phyloP scores from a whole-genome alignment of 1,140 invertebrate species.

The Musca vetustissima region DNA sequence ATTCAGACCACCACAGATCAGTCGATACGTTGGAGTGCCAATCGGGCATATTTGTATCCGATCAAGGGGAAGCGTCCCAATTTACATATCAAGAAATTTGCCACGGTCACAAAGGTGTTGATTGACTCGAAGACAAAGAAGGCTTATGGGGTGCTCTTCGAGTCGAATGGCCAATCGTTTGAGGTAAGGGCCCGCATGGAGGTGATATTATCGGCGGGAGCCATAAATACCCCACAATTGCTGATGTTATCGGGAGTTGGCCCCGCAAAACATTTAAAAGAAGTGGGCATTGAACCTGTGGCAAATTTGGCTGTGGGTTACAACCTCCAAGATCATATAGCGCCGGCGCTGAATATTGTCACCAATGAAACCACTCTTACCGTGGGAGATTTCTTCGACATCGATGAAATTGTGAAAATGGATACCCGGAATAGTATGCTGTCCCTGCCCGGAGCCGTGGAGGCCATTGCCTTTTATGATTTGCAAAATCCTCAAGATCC shows the following conservation, averaged over 20 bases:
- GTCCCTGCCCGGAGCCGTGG: slow-evolving; percentile 75
- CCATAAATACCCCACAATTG: slow-evolving; percentile 75
- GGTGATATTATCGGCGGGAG: slow-evolving; percentile 75
- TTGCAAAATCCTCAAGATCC: slow-evolving; percentile 63
- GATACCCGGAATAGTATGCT: slow-evolving; percentile 62
- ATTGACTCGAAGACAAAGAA: slow-evolving; percentile 68
- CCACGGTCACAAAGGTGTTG: slow-evolving; percentile 71
- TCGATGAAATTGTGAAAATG: no score
- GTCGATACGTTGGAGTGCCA: slow-evolving; percentile 71
- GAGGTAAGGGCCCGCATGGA: slow-evolving; percentile 68
- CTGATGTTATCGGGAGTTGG: slow-evolving; percentile 85
- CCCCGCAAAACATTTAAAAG: slow-evolving; percentile 67
- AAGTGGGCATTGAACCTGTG: slow-evolving; percentile 64
- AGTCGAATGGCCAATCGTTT: slow-evolving; percentile 58
- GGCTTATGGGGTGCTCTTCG: slow-evolving; percentile 67
- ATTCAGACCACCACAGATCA: slow-evolving; percentile 68
- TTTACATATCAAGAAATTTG: slow-evolving; percentile 66
- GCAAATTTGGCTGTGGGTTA: slow-evolving; percentile 75
- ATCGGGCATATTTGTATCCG: slow-evolving; percentile 72
- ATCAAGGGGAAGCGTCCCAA: slow-evolving; percentile 63
- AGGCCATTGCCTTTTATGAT: slow-evolving; percentile 75
- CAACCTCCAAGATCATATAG: slow-evolving; percentile 81
- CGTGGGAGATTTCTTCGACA: slow-evolving; percentile 30
- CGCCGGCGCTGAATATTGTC: slow-evolving; percentile 68
- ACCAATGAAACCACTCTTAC: slow-evolving; percentile 58